A percentile compares a stretch with the other conserved stretches of the same genome.
phyloP scores from a whole-genome alignment of 2,888 invertebrate species.

The Drosophila nr. perissopoda region DNA sequence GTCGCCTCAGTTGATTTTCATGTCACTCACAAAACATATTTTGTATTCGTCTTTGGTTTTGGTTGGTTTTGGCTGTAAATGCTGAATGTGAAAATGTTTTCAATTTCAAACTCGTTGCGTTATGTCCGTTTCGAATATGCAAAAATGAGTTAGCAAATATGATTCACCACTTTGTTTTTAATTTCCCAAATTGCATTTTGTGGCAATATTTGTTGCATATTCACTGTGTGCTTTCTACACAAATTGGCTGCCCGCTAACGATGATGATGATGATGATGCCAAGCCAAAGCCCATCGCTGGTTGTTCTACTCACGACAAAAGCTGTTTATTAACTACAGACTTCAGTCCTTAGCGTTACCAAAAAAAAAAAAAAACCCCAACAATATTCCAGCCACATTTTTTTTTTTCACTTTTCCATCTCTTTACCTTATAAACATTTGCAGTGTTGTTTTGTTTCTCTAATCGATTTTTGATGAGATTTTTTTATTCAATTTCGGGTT shows the following conservation, averaged over 20 bases:
- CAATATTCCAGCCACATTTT: neutral
- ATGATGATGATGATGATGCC: conserved; percentile 12
- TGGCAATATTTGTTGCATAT: conserved; percentile 54
- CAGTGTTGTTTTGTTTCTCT: conserved; percentile 52
- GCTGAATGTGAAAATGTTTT: neutral
- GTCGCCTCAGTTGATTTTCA: conserved; percentile 71
- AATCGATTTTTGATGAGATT: conserved; percentile 79
- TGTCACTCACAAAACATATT: conserved; percentile 73
- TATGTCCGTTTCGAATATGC: neutral
- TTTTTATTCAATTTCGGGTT: conserved; percentile 77
- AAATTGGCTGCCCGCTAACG: conserved; percentile 46
- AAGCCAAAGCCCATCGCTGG: conserved; percentile 1
- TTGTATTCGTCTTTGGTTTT: conserved; percentile 48
- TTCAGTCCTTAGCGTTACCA: conserved; percentile 1
- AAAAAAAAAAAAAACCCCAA: neutral
- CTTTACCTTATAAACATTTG: conserved; percentile 10
- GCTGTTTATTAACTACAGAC: conserved; percentile 66
- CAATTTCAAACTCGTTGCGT: neutral
- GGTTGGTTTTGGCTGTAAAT: neutral
- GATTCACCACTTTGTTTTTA: conserved; percentile 62
- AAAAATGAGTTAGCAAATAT: neutral
- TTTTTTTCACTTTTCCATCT: neutral
- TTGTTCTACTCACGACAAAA: conserved; percentile 23
- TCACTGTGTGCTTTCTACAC: conserved; percentile 33
- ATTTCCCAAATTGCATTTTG: conserved; percentile 70